These are phyloP conservation scores for Phengaris arion DNA, from an alignment of 2,888 invertebrate genomes.

Conservation along the genomic window DNA sequence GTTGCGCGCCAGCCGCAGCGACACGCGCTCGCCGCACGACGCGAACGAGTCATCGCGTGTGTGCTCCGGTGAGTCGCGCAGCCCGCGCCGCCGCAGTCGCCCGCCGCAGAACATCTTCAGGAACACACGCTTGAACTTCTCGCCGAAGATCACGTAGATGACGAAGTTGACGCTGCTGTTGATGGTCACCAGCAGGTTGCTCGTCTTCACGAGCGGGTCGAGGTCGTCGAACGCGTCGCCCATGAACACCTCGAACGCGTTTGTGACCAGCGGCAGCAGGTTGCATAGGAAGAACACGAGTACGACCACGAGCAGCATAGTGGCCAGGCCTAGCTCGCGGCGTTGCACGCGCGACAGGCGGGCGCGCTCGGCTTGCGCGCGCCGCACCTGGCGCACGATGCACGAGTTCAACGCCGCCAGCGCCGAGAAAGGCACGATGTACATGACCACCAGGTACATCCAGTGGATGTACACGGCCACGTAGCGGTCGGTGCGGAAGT, in stretches of 20 bases:
- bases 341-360: conserved; percentile 93
- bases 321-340: conserved; percentile 95
- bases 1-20: conserved; percentile 79
- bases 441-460: conserved; percentile 96
- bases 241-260: conserved; percentile 89
- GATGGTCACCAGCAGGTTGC: conserved; percentile 96
- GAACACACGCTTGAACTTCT: conserved; percentile 95
- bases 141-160: conserved; percentile 98
- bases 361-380: conserved; percentile 93
- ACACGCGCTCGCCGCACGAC: conserved; percentile 87
- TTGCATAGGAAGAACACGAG: conserved; percentile 97
- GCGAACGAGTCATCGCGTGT: conserved; percentile 91
- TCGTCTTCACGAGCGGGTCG: conserved; percentile 87
- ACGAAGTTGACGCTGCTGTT: conserved; percentile 99
- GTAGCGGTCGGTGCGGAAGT: conserved; percentile 86
- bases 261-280: conserved; percentile 90
- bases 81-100: conserved; percentile 67
- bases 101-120: conserved; percentile 87
- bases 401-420: conserved; percentile 93
- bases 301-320: conserved; percentile 96
- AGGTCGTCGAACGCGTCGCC: conserved; percentile 64
- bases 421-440: conserved; percentile 93
- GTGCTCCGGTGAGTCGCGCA: conserved; percentile 82
- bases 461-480: conserved; percentile 94
- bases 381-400: conserved; percentile 93